Evolutionary conservation across 2,113 vertebrate genomes (phyloP).

Genomic region (Riparia riparia): DNA sequence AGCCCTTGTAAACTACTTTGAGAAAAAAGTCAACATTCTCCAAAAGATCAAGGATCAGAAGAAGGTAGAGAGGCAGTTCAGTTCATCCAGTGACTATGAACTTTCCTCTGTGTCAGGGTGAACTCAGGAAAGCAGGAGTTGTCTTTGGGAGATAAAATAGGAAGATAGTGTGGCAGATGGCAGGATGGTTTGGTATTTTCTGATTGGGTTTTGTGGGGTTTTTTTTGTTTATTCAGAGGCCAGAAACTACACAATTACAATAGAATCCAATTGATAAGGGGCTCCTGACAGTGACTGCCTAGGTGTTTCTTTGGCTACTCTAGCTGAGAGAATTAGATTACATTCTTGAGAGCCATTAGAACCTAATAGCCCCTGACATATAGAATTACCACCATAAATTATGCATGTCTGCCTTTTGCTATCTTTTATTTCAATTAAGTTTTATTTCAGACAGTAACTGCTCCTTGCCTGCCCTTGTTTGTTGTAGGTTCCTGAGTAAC

Average conservation of each 20-base stretch:
- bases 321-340: slow-evolving; percentile 40
- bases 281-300: slow-evolving; percentile 56
- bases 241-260: slow-evolving; percentile 45
- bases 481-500: slow-evolving; percentile 38
- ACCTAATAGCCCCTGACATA: slow-evolving; percentile 32
- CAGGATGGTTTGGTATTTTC: slow-evolving; percentile 43
- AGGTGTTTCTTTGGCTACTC: slow-evolving; percentile 39
- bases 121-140: slow-evolving; percentile 20
- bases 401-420: slow-evolving; percentile 64
- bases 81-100: slow-evolving; percentile 90
- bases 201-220: not conserved
- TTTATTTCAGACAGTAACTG: slow-evolving; percentile 55
- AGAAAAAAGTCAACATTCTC: slow-evolving; percentile 86
- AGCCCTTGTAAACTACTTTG: slow-evolving; percentile 93
- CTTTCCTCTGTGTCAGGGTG: slow-evolving; percentile 79
- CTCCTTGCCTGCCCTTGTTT: slow-evolving; percentile 49
- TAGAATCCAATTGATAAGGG: slow-evolving; percentile 42
- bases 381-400: slow-evolving; percentile 45
- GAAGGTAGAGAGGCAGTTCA: slow-evolving; percentile 88
- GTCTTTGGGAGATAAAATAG: not conserved
- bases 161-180: slow-evolving; percentile 32
- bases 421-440: slow-evolving; percentile 60
- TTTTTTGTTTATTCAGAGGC: slow-evolving; percentile 18
- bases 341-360: slow-evolving; percentile 39
- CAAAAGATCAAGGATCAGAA: slow-evolving; percentile 88